phyloP scores from a whole-genome alignment of 2,797 vertebrate species.

The Atherinosoma microstoma region DNA sequence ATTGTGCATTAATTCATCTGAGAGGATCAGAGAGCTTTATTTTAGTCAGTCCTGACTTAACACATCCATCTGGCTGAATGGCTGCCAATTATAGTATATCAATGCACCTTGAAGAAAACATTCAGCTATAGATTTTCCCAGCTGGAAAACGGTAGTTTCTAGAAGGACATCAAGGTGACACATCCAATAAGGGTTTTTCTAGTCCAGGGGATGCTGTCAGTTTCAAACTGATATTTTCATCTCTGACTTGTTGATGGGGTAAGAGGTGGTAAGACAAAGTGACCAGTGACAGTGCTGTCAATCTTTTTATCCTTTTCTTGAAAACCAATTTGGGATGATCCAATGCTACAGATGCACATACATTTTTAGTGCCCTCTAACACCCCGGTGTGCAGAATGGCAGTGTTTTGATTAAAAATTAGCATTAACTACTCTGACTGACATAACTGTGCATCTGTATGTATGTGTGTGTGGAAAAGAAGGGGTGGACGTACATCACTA shows the following conservation, averaged over 20 bases:
- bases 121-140: not conserved
- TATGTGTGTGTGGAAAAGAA: not conserved
- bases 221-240: slow-evolving; percentile 14
- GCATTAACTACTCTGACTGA: not conserved
- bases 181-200: slow-evolving; percentile 2
- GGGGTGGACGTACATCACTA: not conserved
- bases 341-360: not conserved
- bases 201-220: not conserved
- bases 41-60: not conserved
- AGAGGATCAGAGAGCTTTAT: not conserved
- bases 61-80: slow-evolving; percentile 8
- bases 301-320: not conserved
- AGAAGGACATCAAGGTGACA: not conserved
- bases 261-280: not conserved
- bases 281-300: not conserved
- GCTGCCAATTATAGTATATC: not conserved
- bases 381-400: slow-evolving; percentile 5
- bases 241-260: not conserved
- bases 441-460: not conserved
- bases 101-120: not conserved
- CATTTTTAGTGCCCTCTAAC: not conserved
- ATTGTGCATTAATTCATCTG: not conserved
- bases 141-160: not conserved
- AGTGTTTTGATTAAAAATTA: slow-evolving; percentile 25
- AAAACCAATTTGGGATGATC: not conserved